Conservation (phyloP, 1,140 invertebrate species). For the Pseudachorutes palmiensis region DNA sequence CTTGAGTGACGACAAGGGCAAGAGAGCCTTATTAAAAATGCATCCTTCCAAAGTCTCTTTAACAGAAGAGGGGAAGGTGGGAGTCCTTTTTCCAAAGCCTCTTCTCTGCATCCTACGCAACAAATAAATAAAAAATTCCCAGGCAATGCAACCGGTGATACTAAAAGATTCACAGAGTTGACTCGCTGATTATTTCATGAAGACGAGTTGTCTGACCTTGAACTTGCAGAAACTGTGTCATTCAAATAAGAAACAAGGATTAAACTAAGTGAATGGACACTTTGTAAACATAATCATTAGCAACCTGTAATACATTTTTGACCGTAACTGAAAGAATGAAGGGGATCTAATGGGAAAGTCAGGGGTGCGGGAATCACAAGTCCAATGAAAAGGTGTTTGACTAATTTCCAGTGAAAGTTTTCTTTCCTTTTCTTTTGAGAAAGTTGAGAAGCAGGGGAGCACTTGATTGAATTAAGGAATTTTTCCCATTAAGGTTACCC, state of each 20-base stretch:
- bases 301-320: too few species aligned
- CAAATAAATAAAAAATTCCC: constrained; percentile 7
- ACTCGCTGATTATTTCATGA: constrained; percentile 5
- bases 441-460: neutral
- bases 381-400: too few species aligned
- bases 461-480: neutral
- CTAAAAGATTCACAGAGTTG: constrained; percentile 6
- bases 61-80: constrained; percentile 2
- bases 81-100: neutral
- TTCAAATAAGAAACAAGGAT: neutral
- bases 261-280: too few species aligned
- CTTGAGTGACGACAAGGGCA: too few species aligned
- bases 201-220: neutral
- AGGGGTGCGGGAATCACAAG: too few species aligned
- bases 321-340: neutral
- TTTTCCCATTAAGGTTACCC: neutral
- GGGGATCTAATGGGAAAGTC: neutral
- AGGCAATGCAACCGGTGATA: neutral
- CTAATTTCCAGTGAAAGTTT: neutral
- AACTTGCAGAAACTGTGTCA: neutral
- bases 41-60: constrained; percentile 5
- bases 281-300: too few species aligned
- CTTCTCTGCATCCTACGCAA: neutral
- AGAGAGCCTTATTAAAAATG: constrained; percentile 1
- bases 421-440: neutral